A percentile compares a stretch with the other conserved stretches of the same genome.
Evolutionary conservation across 2,888 invertebrate genomes (phyloP).

Genomic region (Hirtodrosophila alboralis): DNA sequence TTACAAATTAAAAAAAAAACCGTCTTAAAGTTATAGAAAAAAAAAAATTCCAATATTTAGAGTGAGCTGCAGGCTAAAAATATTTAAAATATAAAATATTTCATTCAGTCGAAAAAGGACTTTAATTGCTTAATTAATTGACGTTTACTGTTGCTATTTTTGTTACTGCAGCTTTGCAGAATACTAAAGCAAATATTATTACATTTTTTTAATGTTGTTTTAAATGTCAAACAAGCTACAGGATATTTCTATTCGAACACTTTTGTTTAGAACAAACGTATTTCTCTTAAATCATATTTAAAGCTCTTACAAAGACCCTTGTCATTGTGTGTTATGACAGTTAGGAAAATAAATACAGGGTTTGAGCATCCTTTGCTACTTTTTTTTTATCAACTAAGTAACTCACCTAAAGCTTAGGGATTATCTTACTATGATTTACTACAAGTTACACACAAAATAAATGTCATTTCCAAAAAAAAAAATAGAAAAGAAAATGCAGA

Average conservation of each 20-base stretch:
- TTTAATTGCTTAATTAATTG: no score
- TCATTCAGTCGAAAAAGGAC: no score
- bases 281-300: conserved; percentile 19
- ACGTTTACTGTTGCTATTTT: no score
- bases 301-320: conserved; percentile 32
- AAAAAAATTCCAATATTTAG: no score
- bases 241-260: neutral
- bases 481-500: no score
- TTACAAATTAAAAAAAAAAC: no score
- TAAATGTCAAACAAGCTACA: neutral
- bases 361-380: conserved; percentile 1
- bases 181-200: no score
- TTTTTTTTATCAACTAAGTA: conserved; percentile 11
- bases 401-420: conserved; percentile 31
- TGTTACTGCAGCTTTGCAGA: no score
- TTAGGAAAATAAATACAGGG: conserved; percentile 22
- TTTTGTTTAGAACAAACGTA: neutral
- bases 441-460: conserved; percentile 18
- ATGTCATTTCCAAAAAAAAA: conserved; percentile 3
- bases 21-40: no score
- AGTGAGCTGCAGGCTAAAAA: no score
- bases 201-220: no score
- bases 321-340: conserved; percentile 46
- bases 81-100: no score
- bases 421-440: conserved; percentile 48